These are phyloP conservation scores for Priocnemis perturbator DNA, from an alignment of 2,888 invertebrate genomes.

Conservation along the genomic window DNA sequence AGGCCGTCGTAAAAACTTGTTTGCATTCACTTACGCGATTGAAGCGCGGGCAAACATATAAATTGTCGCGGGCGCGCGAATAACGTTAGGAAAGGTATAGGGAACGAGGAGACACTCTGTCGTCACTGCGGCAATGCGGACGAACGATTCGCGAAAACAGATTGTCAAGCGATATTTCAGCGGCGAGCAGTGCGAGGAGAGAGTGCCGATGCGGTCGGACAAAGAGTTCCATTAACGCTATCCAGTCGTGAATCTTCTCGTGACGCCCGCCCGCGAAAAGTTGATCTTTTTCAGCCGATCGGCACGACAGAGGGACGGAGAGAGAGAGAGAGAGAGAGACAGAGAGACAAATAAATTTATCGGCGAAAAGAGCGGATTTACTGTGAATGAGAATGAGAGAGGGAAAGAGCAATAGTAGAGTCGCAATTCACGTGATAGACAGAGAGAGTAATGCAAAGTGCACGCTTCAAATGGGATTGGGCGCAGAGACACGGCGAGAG, in stretches of 20 bases:
- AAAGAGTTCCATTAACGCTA: conserved; percentile 18
- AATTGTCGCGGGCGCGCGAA: too few species aligned
- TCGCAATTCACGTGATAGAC: not conserved
- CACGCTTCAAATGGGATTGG: not conserved
- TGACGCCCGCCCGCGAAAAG: not conserved
- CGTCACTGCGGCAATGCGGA: not conserved
- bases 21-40: too few species aligned
- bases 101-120: too few species aligned
- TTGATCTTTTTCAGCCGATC: not conserved
- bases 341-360: conserved; percentile 5
- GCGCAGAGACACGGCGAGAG: conserved; percentile 6
- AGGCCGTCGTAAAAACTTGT: too few species aligned
- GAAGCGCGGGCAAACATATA: too few species aligned
- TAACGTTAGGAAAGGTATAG: too few species aligned
- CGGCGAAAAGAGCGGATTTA: not conserved
- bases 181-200: not conserved
- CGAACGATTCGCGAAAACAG: not conserved
- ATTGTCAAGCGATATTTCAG: conserved; percentile 3
- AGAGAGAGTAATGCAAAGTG: conserved; percentile 7
- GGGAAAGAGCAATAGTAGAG: not conserved
- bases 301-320: not conserved
- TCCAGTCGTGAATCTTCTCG: conserved; percentile 8
- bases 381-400: not conserved
- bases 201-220: not conserved
- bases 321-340: not conserved